Evolutionary conservation across 1,140 invertebrate genomes (phyloP), one percentile per base, ranked within the genome.

Genomic region (Papilio helenus): DNA sequence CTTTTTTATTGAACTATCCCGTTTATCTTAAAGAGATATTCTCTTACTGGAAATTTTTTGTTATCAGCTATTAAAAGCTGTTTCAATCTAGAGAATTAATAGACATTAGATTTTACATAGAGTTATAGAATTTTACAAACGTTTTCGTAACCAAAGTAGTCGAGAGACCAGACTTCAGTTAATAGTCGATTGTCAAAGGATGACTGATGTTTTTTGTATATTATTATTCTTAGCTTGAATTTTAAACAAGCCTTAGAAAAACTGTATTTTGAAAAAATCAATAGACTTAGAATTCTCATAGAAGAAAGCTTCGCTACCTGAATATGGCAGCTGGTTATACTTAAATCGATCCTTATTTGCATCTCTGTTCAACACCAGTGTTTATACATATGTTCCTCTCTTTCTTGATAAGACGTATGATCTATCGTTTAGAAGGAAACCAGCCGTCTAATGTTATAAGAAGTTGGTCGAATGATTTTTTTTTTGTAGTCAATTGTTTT

Each of bases 241-340:
- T 39, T 58, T 77, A 39, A 23, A 77, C 39, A 77, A 78, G 34
- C 42, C 61, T 81, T 58, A 81, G 77, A 79, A 80, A 83, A 83
- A 78, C n/a, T 46, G 73, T 78, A 83, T 79, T 71, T 58, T 44
- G 34, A 76, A 81, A 83, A 83, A 84, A 83, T 84, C 77, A 86
- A 85, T 85, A 86, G 84, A 80, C 80, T 84, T 84, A 87, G 84
- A 68, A 80, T 83, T 85, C 83, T 85, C 81, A 82, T 81, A 76
- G 76, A 84, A 87, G 81, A 82, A 83, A 80, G 82, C 79, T 42
- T 85, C 74, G 81, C 89, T 92, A 92, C 89, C 89, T 92, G 90
- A 80, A 82, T 81, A 79, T 74, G 85, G 83, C 89, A 91, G 90
- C 90, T 91, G 90, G 90, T 86, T 79, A 81, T 80, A 85, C 73